These are phyloP conservation scores for Panagrolaimus sp. DNA, from an alignment of 1,140 invertebrate species.

Conservation along the genomic window DNA sequence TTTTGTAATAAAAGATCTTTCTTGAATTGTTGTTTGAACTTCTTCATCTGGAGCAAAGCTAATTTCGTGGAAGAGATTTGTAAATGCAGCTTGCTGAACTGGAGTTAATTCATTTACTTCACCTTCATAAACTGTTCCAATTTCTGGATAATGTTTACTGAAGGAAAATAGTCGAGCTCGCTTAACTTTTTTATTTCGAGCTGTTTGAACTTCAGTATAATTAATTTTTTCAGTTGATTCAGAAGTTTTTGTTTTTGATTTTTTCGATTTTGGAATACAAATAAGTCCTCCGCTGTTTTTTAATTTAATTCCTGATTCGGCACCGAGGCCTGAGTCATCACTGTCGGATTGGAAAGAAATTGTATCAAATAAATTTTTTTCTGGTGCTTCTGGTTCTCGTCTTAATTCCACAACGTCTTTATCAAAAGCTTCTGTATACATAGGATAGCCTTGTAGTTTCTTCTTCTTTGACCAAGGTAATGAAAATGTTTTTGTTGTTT, in stretches of 20 bases:
- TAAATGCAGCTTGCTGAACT: background rate
- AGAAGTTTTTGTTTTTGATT: conserved; percentile 1
- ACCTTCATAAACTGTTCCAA: background rate
- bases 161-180: background rate
- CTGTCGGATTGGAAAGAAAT: background rate
- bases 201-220: background rate
- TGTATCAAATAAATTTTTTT: background rate
- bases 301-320: background rate
- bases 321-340: background rate
- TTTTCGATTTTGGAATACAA: background rate
- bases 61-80: background rate
- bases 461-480: no score
- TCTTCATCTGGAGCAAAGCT: background rate
- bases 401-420: background rate
- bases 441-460: background rate
- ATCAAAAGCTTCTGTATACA: conserved; percentile 10
- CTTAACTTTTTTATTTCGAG: background rate
- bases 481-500: no score
- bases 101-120: background rate
- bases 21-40: no score
- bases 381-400: background rate
- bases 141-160: background rate
- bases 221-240: background rate
- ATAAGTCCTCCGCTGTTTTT: background rate
- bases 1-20: no score